Base-by-base conservation (phyloP, 30 jellyfish, hydroid and myxozoan species). In the Chironex yamaguchii region DNA sequence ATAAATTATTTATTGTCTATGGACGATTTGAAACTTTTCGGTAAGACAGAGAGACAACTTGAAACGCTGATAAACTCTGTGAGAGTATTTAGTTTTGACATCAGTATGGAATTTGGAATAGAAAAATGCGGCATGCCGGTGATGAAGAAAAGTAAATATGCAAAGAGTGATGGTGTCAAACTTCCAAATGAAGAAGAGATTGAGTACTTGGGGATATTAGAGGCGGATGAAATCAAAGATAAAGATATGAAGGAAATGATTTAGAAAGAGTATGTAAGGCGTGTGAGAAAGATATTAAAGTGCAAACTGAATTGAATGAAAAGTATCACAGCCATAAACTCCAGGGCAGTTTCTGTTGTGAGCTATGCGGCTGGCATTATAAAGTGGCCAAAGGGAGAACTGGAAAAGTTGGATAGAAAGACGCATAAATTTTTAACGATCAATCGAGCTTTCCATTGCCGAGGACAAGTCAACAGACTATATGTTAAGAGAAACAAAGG, bases 141-240 rank as follows among this genome's bases (percentile, higher is more conserved):
- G 35, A 69, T 28, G 83, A 69, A 69, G 72, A 69, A 34, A 69
- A 67, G n/a, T n/a, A n/a, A n/a, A n/a, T n/a, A n/a, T n/a, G 83
- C 68, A 69, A 69, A 34, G 69, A 69, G 83, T 0, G 73, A 69
- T 29, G 73, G 72, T 22, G 2, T 33, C 29, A 34, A 69, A 13
- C 68, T 69, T 31, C 83, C 83, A 29, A 34, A 66, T 33, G 83
- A 34, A 23, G 17, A 69, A 69, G 69, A 29, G 28, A 69, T 69
- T 0, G 42, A 69, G 83, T 69, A 25, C 69, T 0, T 28, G 72
- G 83, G 73, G 28, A 35, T 69, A 14, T 23, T 31, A 34, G 72
- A 33, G 83, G 29, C 83, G 21, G 83, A 69, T 69, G 83, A 2
- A 69, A 69, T 69, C 68, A n/a, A n/a, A n/a, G n/a, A n/a, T n/a